phyloP scores from a whole-genome alignment of 53 echinoderm and acorn worm genomes.

The Antedon mediterranea region DNA sequence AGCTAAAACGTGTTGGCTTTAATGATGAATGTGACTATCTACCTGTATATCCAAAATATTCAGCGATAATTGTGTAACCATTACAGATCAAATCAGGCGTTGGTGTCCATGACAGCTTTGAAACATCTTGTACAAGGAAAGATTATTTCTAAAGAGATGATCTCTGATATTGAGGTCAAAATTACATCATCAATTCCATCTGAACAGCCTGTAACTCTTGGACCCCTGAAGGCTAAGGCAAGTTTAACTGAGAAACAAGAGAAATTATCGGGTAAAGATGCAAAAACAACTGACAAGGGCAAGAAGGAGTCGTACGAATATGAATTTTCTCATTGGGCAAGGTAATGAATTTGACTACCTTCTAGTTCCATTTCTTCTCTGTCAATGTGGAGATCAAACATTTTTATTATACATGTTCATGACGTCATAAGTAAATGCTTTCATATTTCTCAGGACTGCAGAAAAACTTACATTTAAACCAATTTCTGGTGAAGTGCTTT shows the following conservation, averaged over 20 bases:
- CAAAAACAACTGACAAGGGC: constrained; percentile 22
- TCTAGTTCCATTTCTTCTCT: too few species aligned
- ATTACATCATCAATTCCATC: constrained; percentile 51
- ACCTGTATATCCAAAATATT: too few species aligned
- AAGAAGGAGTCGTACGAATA: constrained; percentile 32
- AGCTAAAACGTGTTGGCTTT: too few species aligned
- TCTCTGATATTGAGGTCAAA: constrained; percentile 33
- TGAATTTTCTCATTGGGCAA: constrained; percentile 58
- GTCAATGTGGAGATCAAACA: too few species aligned
- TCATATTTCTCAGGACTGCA: constrained; percentile 76
- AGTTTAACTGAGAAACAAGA: constrained; percentile 24
- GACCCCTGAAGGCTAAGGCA: constrained; percentile 46
- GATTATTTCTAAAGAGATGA: constrained; percentile 55
- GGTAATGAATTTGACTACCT: constrained; percentile 19
- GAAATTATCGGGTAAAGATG: constrained; percentile 22
- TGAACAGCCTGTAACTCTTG: constrained; percentile 31
- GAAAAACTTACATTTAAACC: constrained; percentile 57
- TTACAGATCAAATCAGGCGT: constrained; percentile 49
- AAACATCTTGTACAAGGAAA: constrained; percentile 57
- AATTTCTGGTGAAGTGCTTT: constrained; percentile 53
- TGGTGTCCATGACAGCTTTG: constrained; percentile 55
- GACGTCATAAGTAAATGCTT: background rate
- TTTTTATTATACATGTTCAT: too few species aligned
- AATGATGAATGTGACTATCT: too few species aligned
- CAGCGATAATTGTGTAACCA: too few species aligned